Evolutionary conservation across 2,888 invertebrate genomes (phyloP), one percentile per base, ranked within the genome.

Genomic region (Cryptocheilus praepositus): DNA sequence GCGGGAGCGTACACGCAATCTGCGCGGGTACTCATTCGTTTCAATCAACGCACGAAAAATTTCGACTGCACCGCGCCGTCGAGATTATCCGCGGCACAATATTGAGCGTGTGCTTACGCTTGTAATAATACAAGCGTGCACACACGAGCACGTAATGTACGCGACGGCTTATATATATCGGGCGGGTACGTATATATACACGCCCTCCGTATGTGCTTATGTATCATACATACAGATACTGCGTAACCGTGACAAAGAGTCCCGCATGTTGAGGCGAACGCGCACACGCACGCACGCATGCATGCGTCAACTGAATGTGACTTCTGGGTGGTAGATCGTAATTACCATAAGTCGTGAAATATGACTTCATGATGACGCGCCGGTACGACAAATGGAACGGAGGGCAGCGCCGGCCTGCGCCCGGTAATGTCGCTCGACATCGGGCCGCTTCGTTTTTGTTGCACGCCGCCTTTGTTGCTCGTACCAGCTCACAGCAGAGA

Each of bases 301-400:
- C 67, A 64, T 62, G 68, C 64, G 58, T 53, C 45, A 51, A 46
- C 61, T 62, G 67, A 61, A 64, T 64, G 70, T 67, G 71, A 70
- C 82, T 84, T 80, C 82, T 86, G 85, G 83, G 85, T 83, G 86
- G 83, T 82, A 82, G 77, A 73, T 79, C 82, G 85, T 84, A 86
- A 86, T 86, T 86, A 86, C 83, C 86, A 85, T 85, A 86, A 86
- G 84, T 85, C 84, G 83, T 86, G 85, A 86, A 86, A 86, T 86
- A 86, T 86, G 85, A 85, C 84, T 85, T 83, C 81, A 82, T 86
- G 85, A 85, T 85, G 86, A 86, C 84, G 83, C 80, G 78, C 70
- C 64, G 67, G 76, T 76, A 80, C 80, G 82, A 84, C 84, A 82
- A 86, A 86, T 85, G 83, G 82, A 84, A 83, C 83, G 73, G 74